Conservation (phyloP, 2,888 invertebrate genomes). For the Ophion obscuratus region DNA sequence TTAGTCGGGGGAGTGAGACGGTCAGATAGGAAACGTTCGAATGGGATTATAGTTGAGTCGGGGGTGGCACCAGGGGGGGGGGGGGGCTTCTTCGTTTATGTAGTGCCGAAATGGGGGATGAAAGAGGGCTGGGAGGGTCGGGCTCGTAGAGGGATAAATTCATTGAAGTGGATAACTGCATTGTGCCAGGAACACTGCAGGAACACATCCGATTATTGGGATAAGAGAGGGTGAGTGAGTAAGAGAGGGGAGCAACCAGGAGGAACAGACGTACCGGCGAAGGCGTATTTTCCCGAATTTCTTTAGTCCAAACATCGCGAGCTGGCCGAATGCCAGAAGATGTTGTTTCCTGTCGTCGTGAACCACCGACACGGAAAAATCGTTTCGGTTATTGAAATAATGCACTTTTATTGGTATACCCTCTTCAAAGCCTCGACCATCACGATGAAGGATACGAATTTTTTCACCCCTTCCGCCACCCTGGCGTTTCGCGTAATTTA, state of each 20-base stretch:
- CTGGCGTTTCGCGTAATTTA: no score
- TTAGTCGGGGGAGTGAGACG: conserved; percentile 41
- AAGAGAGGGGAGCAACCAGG: background rate
- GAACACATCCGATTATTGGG: conserved; percentile 83
- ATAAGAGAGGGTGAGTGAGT: background rate
- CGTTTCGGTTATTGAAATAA: conserved; percentile 82
- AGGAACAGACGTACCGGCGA: background rate
- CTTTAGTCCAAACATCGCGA: conserved; percentile 61
- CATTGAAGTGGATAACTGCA: conserved; percentile 82
- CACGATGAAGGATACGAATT: conserved; percentile 4
- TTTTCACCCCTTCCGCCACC: conserved; percentile 4
- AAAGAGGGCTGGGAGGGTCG: conserved; percentile 36
- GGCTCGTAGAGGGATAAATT: conserved; percentile 76
- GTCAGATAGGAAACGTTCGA: conserved; percentile 37
- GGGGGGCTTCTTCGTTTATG: conserved; percentile 34
- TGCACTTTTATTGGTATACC: conserved; percentile 80
- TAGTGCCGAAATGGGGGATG: conserved; percentile 4
- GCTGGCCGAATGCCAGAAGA: conserved; percentile 80
- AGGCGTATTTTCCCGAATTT: conserved; percentile 58
- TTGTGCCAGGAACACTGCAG: conserved; percentile 82
- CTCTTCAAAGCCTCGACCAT: conserved; percentile 42
- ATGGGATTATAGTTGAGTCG: conserved; percentile 27
- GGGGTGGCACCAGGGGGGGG: conserved; percentile 25
- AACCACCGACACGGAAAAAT: conserved; percentile 81
- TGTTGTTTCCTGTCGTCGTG: conserved; percentile 82